Percentiles rank a stretch among this genome's conserved stretches.
phyloP scores from a whole-genome alignment of 2,797 vertebrate genomes.

The Eupleurogrammus muticus region DNA sequence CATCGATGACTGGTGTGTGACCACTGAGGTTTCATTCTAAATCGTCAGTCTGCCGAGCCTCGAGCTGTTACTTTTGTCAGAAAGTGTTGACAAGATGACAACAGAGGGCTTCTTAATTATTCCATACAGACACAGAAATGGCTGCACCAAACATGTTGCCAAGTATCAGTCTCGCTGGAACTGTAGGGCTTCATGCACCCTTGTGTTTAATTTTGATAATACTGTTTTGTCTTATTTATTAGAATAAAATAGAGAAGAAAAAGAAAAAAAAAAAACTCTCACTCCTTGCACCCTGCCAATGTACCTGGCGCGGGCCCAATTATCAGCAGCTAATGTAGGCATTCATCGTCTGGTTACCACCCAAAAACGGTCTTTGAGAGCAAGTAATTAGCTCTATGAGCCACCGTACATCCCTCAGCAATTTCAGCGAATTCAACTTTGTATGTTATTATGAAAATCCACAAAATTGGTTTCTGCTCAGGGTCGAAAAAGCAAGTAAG shows the following conservation, averaged over 20 bases:
- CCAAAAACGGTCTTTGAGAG: not conserved
- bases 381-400: not conserved
- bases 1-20: too few species aligned
- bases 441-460: not conserved
- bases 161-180: not conserved
- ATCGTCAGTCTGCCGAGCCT: not conserved
- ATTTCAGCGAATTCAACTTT: not conserved
- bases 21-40: not conserved
- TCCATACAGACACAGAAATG: not conserved
- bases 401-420: not conserved
- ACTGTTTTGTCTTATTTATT: not conserved
- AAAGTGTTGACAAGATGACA: conserved; percentile 15
- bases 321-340: not conserved
- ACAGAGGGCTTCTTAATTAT: not conserved
- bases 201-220: conserved; percentile 8
- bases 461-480: conserved; percentile 22
- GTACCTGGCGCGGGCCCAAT: conserved; percentile 4
- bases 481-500: conserved; percentile 11
- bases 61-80: conserved; percentile 6
- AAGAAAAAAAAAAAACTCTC: not conserved
- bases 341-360: not conserved
- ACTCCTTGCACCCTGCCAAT: not conserved
- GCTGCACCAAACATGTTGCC: not conserved
- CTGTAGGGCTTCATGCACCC: not conserved
- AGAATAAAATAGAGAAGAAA: not conserved